Conservation (phyloP, 2,888 invertebrate species). For the Dryococelus australis region DNA sequence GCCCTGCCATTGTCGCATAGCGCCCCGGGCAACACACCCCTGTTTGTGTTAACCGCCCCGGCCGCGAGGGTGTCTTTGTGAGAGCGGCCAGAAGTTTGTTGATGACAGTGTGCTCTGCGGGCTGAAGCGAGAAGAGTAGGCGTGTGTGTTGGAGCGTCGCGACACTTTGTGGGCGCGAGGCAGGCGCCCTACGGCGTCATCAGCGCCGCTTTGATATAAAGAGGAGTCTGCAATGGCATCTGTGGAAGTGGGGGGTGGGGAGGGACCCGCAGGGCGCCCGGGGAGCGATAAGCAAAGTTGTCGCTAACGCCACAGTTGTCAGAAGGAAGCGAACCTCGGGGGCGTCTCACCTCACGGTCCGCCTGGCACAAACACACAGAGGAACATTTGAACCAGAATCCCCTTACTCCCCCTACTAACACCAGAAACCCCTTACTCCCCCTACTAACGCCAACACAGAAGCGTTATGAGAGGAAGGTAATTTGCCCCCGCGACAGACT, state of each 20-base stretch:
- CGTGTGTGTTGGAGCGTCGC: conserved; percentile 1
- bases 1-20: too few relatives aligned
- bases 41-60: background rate
- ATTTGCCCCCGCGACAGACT: background rate
- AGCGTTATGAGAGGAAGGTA: conserved; percentile 12
- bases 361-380: background rate
- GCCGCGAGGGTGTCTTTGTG: background rate
- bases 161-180: background rate
- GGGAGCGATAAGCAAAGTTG: conserved; percentile 9
- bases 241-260: background rate
- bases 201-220: conserved; percentile 1
- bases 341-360: conserved; percentile 20
- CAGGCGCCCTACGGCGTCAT: background rate
- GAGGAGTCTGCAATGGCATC: background rate
- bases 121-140: too few relatives aligned
- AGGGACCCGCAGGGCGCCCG: background rate
- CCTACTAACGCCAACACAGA: background rate
- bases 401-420: background rate
- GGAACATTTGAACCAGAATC: too few relatives aligned
- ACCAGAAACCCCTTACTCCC: background rate
- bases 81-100: background rate
- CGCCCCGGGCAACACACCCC: too few relatives aligned
- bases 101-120: background rate
- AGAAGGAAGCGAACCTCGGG: background rate
- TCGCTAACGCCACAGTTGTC: conserved; percentile 5